Evolutionary conservation across 2,113 vertebrate genomes (phyloP).

Genomic region (Hippopotamus amphibius): DNA sequence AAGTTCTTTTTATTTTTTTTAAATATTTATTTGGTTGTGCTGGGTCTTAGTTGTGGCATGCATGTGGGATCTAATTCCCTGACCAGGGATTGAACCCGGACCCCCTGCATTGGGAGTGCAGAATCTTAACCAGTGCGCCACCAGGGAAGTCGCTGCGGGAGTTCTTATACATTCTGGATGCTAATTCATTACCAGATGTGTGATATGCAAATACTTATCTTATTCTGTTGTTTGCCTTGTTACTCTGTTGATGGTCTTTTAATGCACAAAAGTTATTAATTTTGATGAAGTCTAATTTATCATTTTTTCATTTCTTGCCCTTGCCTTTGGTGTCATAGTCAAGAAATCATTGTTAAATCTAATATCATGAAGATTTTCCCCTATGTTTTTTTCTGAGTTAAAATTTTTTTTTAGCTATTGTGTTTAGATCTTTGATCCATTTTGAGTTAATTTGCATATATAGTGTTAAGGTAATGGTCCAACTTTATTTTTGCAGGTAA

Average conservation of each 20-base stretch:
- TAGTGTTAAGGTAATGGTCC: not conserved
- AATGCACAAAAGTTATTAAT: too few relatives aligned
- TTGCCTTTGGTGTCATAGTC: not conserved
- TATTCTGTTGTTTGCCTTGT: not conserved
- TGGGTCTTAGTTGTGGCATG: too few relatives aligned
- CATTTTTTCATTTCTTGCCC: not conserved
- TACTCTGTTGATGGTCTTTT: not conserved
- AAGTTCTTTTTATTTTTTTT: too few relatives aligned
- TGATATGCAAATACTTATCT: not conserved
- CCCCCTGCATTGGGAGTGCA: too few relatives aligned
- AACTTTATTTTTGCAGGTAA: not conserved
- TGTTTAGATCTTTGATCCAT: not conserved
- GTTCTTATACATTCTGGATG: not conserved
- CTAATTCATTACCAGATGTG: not conserved
- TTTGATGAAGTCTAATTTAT: not conserved
- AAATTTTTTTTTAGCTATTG: not conserved
- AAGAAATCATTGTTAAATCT: not conserved
- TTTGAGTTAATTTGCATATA: not conserved
- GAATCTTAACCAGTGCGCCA: too few relatives aligned
- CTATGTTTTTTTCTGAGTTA: not conserved
- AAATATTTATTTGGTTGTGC: too few relatives aligned
- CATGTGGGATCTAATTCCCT: too few relatives aligned
- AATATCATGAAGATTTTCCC: not conserved
- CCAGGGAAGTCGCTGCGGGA: not conserved
- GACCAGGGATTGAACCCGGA: too few relatives aligned